Base-by-base conservation (phyloP, 2,113 vertebrate genomes). In the Mormoops blainvillei region DNA sequence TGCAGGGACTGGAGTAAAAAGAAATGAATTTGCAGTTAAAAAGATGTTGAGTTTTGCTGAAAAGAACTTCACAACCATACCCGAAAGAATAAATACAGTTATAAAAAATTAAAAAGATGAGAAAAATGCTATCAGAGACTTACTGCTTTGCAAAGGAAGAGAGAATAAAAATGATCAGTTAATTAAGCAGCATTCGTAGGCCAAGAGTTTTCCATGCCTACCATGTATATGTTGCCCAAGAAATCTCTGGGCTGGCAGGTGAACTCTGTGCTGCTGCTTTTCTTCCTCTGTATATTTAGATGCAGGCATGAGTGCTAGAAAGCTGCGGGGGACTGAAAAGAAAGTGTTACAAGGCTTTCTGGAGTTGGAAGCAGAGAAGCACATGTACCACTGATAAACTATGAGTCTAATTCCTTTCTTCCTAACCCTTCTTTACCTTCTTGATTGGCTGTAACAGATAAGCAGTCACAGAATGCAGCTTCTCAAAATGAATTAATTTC, bases 81-180 rank as follows among this genome's bases (percentile, higher is more conserved):
- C 82, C 96, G 74, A 96, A 97, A 20, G 20, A 94, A 94, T 95
- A 96, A 88, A 43, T 94, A 50, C 6, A 92, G n/a, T 96, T 97
- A 82, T 19, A 41, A 83, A 96, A 88, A 97, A 80, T 68, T 11
- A 61, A 94, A 96, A 96, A 93, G 3, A 26, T 68, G 54, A 71
- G 89, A 95, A 92, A 89, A 97, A 95, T 95, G 14, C 36, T n/a
- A 86, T 58, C 31, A 73, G 24, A 86, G 31, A 54, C 65, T 84
- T 94, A 70, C 70, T 97, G 67, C 76, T 73, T 77, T 78, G 20
- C 96, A 94, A 91, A 98, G 48, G 82, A 97, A 97, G n/a, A 96
- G 26, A 18, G 45, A 89, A 67, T 91, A 68, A 95, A 96, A 15
- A 26, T 48, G 15, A 18, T 96, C 36, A 84, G 5, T 45, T 97